Percentiles rank a stretch among this genome's conserved stretches.
These are phyloP conservation scores for Stichopus chloronotus DNA, from an alignment of 35 echinoderm and acorn worm species.

Conservation along the genomic window DNA sequence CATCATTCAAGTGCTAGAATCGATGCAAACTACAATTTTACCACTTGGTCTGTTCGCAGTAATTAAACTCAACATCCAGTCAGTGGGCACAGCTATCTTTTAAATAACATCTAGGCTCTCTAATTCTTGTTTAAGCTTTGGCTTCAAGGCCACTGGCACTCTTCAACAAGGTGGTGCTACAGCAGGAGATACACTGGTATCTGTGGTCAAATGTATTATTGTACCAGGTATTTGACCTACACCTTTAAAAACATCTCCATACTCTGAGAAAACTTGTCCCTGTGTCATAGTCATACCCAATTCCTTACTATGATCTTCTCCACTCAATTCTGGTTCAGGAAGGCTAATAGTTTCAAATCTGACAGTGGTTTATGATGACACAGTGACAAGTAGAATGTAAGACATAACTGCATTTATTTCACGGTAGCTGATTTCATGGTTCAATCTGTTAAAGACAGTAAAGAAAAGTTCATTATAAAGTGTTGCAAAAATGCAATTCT, in stretches of 20 bases:
- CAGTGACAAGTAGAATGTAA: too few species aligned
- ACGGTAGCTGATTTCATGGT: too few species aligned
- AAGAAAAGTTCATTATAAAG: too few species aligned
- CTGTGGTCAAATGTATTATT: constrained; percentile 20
- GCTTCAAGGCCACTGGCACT: constrained; percentile 29
- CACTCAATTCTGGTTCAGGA: too few species aligned
- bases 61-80: constrained; percentile 68
- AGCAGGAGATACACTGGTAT: constrained; percentile 32
- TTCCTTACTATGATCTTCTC: neutral
- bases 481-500: too few species aligned
- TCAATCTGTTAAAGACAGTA: too few species aligned
- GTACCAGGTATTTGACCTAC: constrained; percentile 25
- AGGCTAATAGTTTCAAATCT: constrained; percentile 29
- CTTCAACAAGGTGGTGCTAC: constrained; percentile 34
- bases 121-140: constrained; percentile 58
- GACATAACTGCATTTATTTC: too few species aligned
- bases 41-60: constrained; percentile 55
- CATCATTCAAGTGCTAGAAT: constrained; percentile 62
- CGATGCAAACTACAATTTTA: constrained; percentile 65
- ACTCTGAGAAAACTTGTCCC: neutral
- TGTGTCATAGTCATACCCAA: neutral
- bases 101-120: constrained; percentile 32
- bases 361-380: too few species aligned
- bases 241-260: constrained; percentile 4
- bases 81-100: constrained; percentile 72